Base-by-base conservation (phyloP, 2,797 vertebrate species). In the Manis crassicaudata region DNA sequence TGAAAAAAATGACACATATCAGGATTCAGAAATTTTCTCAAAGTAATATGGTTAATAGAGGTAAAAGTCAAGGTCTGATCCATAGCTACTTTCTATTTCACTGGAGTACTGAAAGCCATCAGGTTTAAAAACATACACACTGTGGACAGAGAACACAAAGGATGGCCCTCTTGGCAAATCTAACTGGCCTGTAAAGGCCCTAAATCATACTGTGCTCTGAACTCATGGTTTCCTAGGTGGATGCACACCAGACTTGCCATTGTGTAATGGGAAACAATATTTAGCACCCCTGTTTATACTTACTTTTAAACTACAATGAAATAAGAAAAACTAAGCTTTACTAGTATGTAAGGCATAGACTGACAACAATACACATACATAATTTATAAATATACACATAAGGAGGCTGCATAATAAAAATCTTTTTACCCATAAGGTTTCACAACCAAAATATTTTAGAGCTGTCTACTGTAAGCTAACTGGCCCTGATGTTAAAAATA, bases 231-330 rank as follows among this genome's bases (percentile, higher is more conserved):
- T 90, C 40, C 67, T 43, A 63, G 20, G 21, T 77, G 11, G 58
- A 56, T 67, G 32, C 20, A 87, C 16, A 90, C 21, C 32, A 83
- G 11, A 65, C 32, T 84, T 23, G 79, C 73, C 65, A 73, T 0
- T 46, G 79, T 16, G 54, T 21, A 88, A 62, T 2, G 35, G 72
- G 50, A 76, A 63, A 37, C 70, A 73, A 56, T 17, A 72, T 23
- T 37, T 29, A 84, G 14, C 16, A 83, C 25, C 18, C 20, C 43
- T 90, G 35, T 40, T 60, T n/a, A 87, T 3, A 60, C 11, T 56
- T 68, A 87, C 13, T 88, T 84, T 93, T 72, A 86, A 93, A 54
- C 70, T 29, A 63, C 60, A 63, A 20, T 8, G 77, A 91, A 86
- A 62, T 13, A 58, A 91, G 35, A 67, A 81, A 62, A 81, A 56